Evolutionary conservation across 2,888 invertebrate genomes (phyloP).

Genomic region (Oscheius onirici): DNA sequence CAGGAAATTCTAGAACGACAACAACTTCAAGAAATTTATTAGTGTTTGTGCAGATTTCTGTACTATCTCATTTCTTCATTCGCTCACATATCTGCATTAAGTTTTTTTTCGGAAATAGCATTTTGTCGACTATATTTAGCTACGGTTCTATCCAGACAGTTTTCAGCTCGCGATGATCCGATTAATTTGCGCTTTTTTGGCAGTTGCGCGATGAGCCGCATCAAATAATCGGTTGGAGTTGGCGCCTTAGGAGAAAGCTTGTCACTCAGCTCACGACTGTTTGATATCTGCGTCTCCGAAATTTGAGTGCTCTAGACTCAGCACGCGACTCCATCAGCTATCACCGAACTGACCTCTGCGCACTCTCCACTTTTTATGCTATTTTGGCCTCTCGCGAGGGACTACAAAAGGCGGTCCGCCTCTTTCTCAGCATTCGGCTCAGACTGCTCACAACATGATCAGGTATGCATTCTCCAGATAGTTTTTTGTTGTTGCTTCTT

Average conservation of each 20-base stretch:
- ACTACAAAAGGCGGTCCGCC: slow-evolving; percentile 33
- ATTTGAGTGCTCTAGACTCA: slow-evolving; percentile 14
- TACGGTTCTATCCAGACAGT: too few species aligned
- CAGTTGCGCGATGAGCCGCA: slow-evolving; percentile 3
- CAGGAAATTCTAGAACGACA: slow-evolving; percentile 47
- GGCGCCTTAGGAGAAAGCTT: slow-evolving; percentile 27
- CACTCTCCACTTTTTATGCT: slow-evolving; percentile 32
- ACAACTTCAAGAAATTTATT: slow-evolving; percentile 49
- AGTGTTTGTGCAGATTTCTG: background rate
- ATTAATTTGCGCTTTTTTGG: slow-evolving; percentile 26
- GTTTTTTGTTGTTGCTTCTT: background rate
- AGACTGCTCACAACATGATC: slow-evolving; percentile 31
- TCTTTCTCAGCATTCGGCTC: slow-evolving; percentile 30
- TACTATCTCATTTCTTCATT: too few species aligned
- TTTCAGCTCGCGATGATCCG: slow-evolving; percentile 2
- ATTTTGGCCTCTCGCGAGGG: slow-evolving; percentile 31
- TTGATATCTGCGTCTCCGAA: slow-evolving; percentile 26
- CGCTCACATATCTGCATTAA: too few species aligned
- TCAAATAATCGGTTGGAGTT: slow-evolving; percentile 32
- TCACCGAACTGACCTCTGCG: slow-evolving; percentile 28
- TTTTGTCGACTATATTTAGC: too few species aligned
- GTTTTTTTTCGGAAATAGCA: too few species aligned
- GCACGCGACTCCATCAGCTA: slow-evolving; percentile 32
- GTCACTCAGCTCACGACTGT: slow-evolving; percentile 33
- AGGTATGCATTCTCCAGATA: slow-evolving; percentile 12